phyloP scores from a whole-genome alignment of 2,113 vertebrate species.

The Saguinus imperator region DNA sequence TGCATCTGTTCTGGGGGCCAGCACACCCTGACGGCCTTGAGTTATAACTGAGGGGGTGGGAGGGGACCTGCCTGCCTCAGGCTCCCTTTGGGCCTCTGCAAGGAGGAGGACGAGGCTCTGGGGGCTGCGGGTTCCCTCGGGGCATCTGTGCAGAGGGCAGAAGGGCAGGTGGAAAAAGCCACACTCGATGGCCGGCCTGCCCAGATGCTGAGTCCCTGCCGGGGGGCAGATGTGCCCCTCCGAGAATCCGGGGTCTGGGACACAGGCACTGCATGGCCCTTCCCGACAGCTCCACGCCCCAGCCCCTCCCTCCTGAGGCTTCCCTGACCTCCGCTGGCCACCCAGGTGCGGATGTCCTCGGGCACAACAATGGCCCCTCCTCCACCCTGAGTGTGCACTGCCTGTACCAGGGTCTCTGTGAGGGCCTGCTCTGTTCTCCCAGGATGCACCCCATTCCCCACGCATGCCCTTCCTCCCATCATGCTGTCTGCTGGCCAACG shows the following conservation, averaged over 20 bases:
- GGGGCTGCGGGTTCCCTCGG: neutral
- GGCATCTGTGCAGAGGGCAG: fast-evolving
- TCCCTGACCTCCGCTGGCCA: fast-evolving
- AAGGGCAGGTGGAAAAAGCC: fast-evolving
- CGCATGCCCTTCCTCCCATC: fast-evolving
- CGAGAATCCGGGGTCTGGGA: fast-evolving
- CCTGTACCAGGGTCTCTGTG: fast-evolving
- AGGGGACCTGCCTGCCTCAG: neutral
- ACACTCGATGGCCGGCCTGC: fast-evolving
- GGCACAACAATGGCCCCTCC: fast-evolving
- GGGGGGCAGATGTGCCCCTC: fast-evolving
- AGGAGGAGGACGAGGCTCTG: fast-evolving
- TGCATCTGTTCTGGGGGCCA: fast-evolving
- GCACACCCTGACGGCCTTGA: fast-evolving
- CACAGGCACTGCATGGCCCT: too few relatives aligned
- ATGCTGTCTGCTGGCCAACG: fast-evolving
- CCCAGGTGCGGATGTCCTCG: fast-evolving
- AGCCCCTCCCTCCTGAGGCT: neutral
- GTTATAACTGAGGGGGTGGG: fast-evolving
- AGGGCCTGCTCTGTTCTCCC: neutral
- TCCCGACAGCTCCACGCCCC: fast-evolving
- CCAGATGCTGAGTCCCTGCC: neutral
- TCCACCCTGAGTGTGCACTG: fast-evolving
- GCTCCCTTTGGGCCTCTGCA: neutral
- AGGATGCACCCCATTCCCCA: neutral